Conservation (phyloP, 2,113 vertebrate genomes). For the Anoura caudifer region DNA sequence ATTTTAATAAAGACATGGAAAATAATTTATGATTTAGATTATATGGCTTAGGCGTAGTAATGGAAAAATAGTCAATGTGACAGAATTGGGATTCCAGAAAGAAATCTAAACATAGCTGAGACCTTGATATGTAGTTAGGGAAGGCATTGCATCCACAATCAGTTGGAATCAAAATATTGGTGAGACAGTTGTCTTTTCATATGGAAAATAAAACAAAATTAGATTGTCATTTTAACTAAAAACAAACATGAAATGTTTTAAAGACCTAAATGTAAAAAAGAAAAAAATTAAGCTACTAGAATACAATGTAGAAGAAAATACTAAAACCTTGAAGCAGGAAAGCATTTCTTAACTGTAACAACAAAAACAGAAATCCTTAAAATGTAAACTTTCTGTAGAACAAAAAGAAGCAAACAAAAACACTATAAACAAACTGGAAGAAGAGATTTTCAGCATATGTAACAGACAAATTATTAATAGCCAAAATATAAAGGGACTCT, state of each 20-base stretch:
- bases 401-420: background rate
- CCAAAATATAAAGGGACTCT: background rate
- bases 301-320: background rate
- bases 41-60: background rate
- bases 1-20: background rate
- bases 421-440: background rate
- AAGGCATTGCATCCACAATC: background rate
- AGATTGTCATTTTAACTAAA: background rate
- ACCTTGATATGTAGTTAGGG: background rate
- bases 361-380: conserved; percentile 4
- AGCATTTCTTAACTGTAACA: background rate
- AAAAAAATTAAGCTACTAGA: background rate
- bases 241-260: background rate
- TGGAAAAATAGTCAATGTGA: background rate
- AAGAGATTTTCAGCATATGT: background rate
- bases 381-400: background rate
- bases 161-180: background rate
- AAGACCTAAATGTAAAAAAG: background rate
- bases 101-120: background rate
- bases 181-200: background rate
- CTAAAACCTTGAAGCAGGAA: background rate
- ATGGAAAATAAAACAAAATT: background rate
- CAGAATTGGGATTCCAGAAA: background rate
- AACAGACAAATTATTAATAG: background rate
- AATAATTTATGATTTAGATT: background rate